phyloP scores from a whole-genome alignment of 2,113 vertebrate genomes.

The Takifugu bimaculatus region DNA sequence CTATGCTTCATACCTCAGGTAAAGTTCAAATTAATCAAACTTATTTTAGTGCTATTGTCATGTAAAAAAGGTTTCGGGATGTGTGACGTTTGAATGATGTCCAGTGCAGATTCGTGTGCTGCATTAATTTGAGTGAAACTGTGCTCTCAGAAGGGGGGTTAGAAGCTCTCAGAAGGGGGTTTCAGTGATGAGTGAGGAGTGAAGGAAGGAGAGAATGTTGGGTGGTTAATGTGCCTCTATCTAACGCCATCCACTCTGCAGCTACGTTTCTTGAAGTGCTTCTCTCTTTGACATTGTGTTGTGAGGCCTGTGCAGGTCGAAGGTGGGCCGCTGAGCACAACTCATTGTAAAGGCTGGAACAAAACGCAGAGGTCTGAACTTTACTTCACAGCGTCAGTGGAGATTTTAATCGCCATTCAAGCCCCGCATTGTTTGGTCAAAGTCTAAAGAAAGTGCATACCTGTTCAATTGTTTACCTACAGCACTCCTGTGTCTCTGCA shows the following conservation, averaged over 20 bases:
- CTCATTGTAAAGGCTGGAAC: conserved; percentile 33
- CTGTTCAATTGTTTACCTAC: conserved; percentile 50
- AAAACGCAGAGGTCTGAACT: conserved; percentile 29
- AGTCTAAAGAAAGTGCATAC: conserved; percentile 58
- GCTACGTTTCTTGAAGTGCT: conserved; percentile 22
- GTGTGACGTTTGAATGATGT: too few relatives aligned
- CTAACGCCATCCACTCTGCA: conserved; percentile 16
- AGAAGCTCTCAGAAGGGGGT: background rate
- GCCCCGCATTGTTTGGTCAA: conserved; percentile 48
- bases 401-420: conserved; percentile 30
- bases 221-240: conserved; percentile 7
- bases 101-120: too few relatives aligned
- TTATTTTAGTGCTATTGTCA: too few relatives aligned
- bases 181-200: background rate
- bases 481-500: conserved; percentile 48
- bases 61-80: too few relatives aligned
- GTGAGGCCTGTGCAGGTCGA: conserved; percentile 24
- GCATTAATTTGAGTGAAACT: too few relatives aligned
- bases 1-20: too few relatives aligned
- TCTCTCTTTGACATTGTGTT: conserved; percentile 37
- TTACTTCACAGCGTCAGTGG: conserved; percentile 19
- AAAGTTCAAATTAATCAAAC: too few relatives aligned
- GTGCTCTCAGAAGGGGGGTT: background rate
- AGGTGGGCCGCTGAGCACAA: background rate
- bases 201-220: background rate